Evolutionary conservation across 2,113 vertebrate genomes (phyloP).

Genomic region (Thamnaconus septentrionalis): DNA sequence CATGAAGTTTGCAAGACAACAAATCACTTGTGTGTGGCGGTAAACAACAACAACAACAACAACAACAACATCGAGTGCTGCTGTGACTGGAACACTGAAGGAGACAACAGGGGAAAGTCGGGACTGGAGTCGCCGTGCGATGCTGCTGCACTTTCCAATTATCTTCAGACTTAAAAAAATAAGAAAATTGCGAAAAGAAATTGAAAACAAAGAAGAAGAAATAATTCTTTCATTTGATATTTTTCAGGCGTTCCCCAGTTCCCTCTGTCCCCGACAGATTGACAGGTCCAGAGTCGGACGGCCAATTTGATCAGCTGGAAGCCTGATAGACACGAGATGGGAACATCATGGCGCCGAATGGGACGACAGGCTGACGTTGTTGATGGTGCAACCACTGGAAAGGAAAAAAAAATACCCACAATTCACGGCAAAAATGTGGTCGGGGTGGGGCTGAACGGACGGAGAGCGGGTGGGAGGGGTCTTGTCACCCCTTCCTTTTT

Average conservation of each 20-base stretch:
- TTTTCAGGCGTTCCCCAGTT: constrained; percentile 56
- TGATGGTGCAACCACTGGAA: constrained; percentile 52
- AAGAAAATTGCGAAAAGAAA: constrained; percentile 2
- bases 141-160: not conserved
- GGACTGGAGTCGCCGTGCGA: constrained; percentile 68
- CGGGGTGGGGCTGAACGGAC: constrained; percentile 11
- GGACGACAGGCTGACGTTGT: constrained; percentile 50
- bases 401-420: constrained; percentile 41
- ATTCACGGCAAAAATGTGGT: constrained; percentile 37
- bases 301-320: constrained; percentile 72
- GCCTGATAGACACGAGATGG: constrained; percentile 65
- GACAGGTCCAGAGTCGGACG: constrained; percentile 65
- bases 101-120: constrained; percentile 68
- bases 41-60: constrained; percentile 11
- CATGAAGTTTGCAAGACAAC: constrained; percentile 49
- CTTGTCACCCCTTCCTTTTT: too few species aligned
- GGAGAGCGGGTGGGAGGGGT: not conserved
- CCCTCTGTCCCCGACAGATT: constrained; percentile 70
- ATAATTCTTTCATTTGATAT: not conserved
- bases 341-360: constrained; percentile 67
- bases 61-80: constrained; percentile 25
- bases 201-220: not conserved
- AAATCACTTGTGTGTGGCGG: constrained; percentile 56
- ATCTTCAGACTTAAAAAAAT: not conserved
- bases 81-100: constrained; percentile 65